Percentiles rank a stretch among this genome's conserved stretches.
These are phyloP conservation scores for Latrodectus hesperus DNA, from an alignment of 2,888 invertebrate species.

Conservation along the genomic window DNA sequence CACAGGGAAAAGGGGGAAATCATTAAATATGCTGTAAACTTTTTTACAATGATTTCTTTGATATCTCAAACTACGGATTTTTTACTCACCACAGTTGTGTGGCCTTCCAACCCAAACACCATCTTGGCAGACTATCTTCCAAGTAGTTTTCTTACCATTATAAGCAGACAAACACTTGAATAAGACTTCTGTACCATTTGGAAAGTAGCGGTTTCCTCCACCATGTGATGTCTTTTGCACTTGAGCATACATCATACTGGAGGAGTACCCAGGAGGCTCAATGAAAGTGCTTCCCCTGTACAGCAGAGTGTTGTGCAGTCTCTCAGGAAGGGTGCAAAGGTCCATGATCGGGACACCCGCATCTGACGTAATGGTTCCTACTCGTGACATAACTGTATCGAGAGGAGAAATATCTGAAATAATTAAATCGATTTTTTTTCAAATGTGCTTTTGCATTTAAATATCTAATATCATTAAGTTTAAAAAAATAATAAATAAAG, in stretches of 20 bases:
- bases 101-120: conserved; percentile 89
- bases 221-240: conserved; percentile 5
- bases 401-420: neutral
- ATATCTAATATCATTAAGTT: no score
- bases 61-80: no score
- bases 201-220: conserved; percentile 75
- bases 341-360: neutral
- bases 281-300: conserved; percentile 64
- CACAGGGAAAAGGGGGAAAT: no score
- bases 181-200: conserved; percentile 87
- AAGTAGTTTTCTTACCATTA: conserved; percentile 86
- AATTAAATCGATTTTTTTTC: neutral
- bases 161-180: conserved; percentile 86
- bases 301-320: conserved; percentile 57
- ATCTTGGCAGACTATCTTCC: conserved; percentile 89
- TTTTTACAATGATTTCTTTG: no score
- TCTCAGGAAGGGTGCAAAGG: conserved; percentile 57
- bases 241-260: neutral
- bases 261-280: conserved; percentile 16
- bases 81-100: conserved; percentile 83
- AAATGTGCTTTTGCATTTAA: neutral
- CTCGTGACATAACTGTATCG: neutral
- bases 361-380: neutral
- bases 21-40: no score
- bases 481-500: no score